Evolutionary conservation across 2,888 invertebrate genomes (phyloP).

Genomic region (Eueremaeus valkanovi): DNA sequence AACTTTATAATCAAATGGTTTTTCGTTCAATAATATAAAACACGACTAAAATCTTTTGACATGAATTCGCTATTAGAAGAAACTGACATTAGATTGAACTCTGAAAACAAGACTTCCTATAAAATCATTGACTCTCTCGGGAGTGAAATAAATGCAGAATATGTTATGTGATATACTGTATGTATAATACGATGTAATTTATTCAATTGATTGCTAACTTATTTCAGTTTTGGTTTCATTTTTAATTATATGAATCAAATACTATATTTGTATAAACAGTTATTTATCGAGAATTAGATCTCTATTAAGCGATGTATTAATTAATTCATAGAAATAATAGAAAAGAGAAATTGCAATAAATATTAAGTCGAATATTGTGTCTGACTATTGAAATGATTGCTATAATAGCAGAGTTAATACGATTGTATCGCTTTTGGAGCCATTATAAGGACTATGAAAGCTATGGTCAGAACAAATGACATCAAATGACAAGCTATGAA

Average conservation of each 20-base stretch:
- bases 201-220: not conserved
- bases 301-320: not conserved
- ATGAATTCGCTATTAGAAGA: constrained; percentile 24
- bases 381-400: not conserved
- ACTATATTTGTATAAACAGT: no score
- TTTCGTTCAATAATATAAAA: not conserved
- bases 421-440: not conserved
- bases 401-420: not conserved
- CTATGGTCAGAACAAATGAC: not conserved
- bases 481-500: constrained; percentile 13
- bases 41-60: not conserved
- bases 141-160: not conserved
- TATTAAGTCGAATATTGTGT: not conserved
- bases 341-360: not conserved
- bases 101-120: not conserved
- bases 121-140: not conserved
- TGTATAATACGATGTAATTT: not conserved
- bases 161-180: not conserved
- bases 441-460: not conserved
- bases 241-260: not conserved
- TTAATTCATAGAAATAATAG: not conserved
- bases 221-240: not conserved
- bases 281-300: not conserved
- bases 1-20: not conserved
- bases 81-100: constrained; percentile 8